Evolutionary conservation across 30 jellyfish, hydroid and myxozoan genomes (phyloP).

Genomic region (Pseudorhiza aurosa): DNA sequence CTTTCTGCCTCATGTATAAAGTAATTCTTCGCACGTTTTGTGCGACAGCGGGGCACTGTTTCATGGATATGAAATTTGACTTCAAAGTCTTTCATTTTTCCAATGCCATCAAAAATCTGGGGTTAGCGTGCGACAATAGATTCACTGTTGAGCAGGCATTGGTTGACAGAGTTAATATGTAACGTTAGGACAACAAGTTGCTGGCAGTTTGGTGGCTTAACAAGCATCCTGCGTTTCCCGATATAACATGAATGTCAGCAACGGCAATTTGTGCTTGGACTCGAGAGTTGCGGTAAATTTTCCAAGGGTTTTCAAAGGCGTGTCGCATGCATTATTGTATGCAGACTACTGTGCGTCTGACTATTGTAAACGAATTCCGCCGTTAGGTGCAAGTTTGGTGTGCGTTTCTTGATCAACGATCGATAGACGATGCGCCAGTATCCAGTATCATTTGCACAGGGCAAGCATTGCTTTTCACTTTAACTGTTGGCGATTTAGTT

Average conservation of each 20-base stretch:
- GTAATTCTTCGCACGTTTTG: slow-evolving; percentile 47
- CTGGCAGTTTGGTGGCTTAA: slow-evolving; percentile 36
- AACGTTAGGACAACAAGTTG: slow-evolving; percentile 23
- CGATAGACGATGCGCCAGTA: slow-evolving; percentile 35
- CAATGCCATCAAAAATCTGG: slow-evolving; percentile 47
- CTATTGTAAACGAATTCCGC: slow-evolving; percentile 27
- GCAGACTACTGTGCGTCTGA: slow-evolving; percentile 11
- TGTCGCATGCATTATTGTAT: slow-evolving; percentile 7
- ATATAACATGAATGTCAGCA: slow-evolving; percentile 35
- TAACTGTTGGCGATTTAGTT: slow-evolving; percentile 23
- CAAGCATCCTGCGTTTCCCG: slow-evolving; percentile 40
- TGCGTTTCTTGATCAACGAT: slow-evolving; percentile 21
- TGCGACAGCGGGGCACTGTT: slow-evolving; percentile 49
- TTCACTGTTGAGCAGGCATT: slow-evolving; percentile 52
- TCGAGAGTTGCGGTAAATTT: slow-evolving; percentile 40
- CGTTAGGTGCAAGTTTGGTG: slow-evolving; percentile 19
- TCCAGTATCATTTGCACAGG: slow-evolving; percentile 23
- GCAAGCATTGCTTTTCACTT: slow-evolving; percentile 17
- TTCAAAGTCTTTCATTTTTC: slow-evolving; percentile 27
- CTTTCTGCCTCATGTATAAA: slow-evolving; percentile 40
- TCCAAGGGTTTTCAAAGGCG: slow-evolving; percentile 48
- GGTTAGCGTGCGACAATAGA: slow-evolving; percentile 33
- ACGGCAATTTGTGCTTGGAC: slow-evolving; percentile 41
- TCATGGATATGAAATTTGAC: slow-evolving; percentile 39
- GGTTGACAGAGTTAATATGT: slow-evolving; percentile 11